phyloP scores from a whole-genome alignment of 2,113 vertebrate genomes.

The Prietella phreatophila region DNA sequence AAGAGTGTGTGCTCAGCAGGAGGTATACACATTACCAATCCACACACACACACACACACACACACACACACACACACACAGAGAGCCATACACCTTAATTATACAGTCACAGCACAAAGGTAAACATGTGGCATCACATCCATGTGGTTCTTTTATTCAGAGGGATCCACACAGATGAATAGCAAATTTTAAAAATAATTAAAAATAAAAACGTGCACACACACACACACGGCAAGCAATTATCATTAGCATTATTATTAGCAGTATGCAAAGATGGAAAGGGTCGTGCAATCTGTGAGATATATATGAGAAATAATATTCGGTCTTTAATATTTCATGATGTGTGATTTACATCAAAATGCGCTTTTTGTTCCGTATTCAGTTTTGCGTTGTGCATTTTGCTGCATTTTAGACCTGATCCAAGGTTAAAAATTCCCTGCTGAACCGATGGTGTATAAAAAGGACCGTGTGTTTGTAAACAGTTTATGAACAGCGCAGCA shows the following conservation, averaged over 20 bases:
- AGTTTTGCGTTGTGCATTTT: neutral
- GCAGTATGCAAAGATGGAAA: neutral
- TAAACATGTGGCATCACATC: conserved; percentile 3
- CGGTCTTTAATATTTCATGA: neutral
- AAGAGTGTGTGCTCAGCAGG: conserved; percentile 28
- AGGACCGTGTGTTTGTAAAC: neutral
- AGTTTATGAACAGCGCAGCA: neutral
- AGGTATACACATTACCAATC: conserved; percentile 22
- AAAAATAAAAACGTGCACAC: neutral
- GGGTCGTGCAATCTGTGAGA: neutral
- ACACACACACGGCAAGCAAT: neutral
- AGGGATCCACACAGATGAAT: neutral
- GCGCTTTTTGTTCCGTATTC: neutral
- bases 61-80: conserved; percentile 19
- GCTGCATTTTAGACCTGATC: neutral
- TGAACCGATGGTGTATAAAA: neutral
- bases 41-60: conserved; percentile 42
- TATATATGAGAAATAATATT: neutral
- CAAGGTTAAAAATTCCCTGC: neutral
- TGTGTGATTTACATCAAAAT: neutral
- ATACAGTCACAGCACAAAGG: conserved; percentile 39
- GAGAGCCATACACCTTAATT: conserved; percentile 19
- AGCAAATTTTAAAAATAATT: neutral
- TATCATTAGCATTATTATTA: neutral
- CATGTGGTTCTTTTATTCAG: neutral